Evolutionary conservation across 2,113 vertebrate genomes (phyloP).

Genomic region (Thinocorus orbignyianus): DNA sequence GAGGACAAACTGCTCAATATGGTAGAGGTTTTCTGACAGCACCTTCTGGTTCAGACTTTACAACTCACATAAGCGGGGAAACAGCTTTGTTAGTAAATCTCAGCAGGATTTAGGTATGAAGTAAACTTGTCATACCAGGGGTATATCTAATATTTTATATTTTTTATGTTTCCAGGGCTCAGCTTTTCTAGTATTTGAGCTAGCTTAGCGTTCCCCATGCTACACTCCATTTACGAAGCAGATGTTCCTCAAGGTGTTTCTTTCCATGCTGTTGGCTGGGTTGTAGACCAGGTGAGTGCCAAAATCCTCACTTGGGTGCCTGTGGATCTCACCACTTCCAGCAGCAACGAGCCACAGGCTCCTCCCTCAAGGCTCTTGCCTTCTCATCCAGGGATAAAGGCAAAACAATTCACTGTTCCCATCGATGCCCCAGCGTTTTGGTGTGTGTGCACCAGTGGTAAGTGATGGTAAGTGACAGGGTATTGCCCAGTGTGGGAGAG

Average conservation of each 20-base stretch:
- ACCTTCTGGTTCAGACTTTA: not conserved
- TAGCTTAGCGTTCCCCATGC: not conserved
- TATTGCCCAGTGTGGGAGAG: not conserved
- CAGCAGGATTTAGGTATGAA: not conserved
- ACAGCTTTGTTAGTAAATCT: not conserved
- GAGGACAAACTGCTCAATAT: not conserved
- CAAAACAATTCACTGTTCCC: not conserved
- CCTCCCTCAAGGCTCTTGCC: not conserved
- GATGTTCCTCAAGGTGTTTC: not conserved
- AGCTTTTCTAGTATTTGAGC: not conserved
- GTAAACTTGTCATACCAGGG: not conserved
- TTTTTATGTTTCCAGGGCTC: not conserved
- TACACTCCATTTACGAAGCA: not conserved
- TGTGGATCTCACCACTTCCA: not conserved
- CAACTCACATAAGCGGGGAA: accelerated
- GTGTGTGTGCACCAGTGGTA: not conserved
- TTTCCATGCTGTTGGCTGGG: not conserved
- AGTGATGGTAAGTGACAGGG: not conserved
- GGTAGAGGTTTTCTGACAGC: not conserved
- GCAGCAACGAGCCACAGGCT: not conserved
- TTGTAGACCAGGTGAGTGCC: not conserved
- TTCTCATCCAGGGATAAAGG: not conserved
- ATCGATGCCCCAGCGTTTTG: not conserved
- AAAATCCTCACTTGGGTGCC: not conserved
- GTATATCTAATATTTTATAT: not conserved